These are phyloP conservation scores for Cladopsammia gracilis DNA, from an alignment of 64 coral and sea anemone species.

Conservation along the genomic window DNA sequence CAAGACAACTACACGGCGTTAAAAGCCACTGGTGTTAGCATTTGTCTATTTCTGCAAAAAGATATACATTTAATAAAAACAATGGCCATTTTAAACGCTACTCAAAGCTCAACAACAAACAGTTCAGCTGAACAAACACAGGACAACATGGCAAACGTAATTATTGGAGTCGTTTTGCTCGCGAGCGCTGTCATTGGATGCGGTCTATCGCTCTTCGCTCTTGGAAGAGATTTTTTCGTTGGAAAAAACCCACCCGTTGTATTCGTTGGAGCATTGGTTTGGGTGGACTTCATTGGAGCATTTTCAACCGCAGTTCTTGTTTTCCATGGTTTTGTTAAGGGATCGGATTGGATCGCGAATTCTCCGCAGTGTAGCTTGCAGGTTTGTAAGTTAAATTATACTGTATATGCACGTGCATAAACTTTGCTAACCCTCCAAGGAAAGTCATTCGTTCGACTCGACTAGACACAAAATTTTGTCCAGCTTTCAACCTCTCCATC, in stretches of 20 bases:
- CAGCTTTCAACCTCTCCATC: too few species aligned
- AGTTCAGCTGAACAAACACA: conserved; percentile 12
- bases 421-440: too few species aligned
- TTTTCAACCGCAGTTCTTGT: conserved; percentile 50
- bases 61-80: not conserved
- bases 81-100: not conserved
- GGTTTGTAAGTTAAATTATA: not conserved
- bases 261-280: conserved; percentile 35
- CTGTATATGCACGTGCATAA: not conserved
- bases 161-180: conserved; percentile 13
- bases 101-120: not conserved
- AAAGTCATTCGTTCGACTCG: too few species aligned
- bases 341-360: conserved; percentile 36
- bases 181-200: conserved; percentile 55
- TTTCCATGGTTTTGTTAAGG: conserved; percentile 43
- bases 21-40: not conserved
- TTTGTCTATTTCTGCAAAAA: not conserved
- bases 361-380: conserved; percentile 61
- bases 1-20: too few species aligned
- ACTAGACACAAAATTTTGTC: too few species aligned
- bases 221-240: conserved; percentile 60
- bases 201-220: conserved; percentile 10
- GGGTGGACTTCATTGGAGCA: conserved; percentile 70
- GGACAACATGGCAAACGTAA: not conserved
- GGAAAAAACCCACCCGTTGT: conserved; percentile 42